These are phyloP conservation scores for Gila orcuttii DNA, from an alignment of 2,113 vertebrate genomes.

Conservation along the genomic window DNA sequence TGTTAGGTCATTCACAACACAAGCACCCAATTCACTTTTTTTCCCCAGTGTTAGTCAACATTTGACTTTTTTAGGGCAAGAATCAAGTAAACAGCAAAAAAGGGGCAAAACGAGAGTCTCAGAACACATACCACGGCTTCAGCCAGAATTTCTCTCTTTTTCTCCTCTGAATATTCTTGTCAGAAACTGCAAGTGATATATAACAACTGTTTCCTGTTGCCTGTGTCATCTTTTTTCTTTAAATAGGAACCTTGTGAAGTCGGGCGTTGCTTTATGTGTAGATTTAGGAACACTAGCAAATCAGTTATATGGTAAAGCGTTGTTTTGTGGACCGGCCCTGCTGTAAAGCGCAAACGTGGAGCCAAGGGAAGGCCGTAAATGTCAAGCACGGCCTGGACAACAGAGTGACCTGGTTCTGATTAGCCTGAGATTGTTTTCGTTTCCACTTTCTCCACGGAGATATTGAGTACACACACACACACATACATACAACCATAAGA, in stretches of 20 bases:
- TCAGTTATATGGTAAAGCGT: slow-evolving; percentile 58
- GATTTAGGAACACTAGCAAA: slow-evolving; percentile 55
- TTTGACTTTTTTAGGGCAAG: slow-evolving; percentile 57
- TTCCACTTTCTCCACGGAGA: slow-evolving; percentile 45
- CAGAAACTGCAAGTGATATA: slow-evolving; percentile 62
- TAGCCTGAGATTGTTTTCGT: slow-evolving; percentile 40
- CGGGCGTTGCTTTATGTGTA: slow-evolving; percentile 52
- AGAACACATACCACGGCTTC: slow-evolving; percentile 55
- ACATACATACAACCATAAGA: slow-evolving; percentile 21
- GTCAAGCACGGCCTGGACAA: slow-evolving; percentile 49
- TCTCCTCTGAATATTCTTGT: slow-evolving; percentile 62
- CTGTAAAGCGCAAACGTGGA: slow-evolving; percentile 51
- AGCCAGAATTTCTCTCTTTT: slow-evolving; percentile 51
- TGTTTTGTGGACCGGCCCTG: slow-evolving; percentile 49
- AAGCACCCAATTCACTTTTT: slow-evolving; percentile 60
- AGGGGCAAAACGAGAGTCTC: slow-evolving; percentile 14
- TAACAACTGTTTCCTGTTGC: slow-evolving; percentile 63
- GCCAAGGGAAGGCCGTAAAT: slow-evolving; percentile 51
- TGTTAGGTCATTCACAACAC: slow-evolving; percentile 63
- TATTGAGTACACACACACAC: slow-evolving; percentile 29
- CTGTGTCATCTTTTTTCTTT: slow-evolving; percentile 48
- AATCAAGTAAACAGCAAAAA: slow-evolving; percentile 58
- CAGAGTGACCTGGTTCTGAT: slow-evolving; percentile 50
- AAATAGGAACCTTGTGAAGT: slow-evolving; percentile 56
- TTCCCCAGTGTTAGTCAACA: slow-evolving; percentile 60